phyloP scores from a whole-genome alignment of 2,888 invertebrate genomes.

The Nineta flava region DNA sequence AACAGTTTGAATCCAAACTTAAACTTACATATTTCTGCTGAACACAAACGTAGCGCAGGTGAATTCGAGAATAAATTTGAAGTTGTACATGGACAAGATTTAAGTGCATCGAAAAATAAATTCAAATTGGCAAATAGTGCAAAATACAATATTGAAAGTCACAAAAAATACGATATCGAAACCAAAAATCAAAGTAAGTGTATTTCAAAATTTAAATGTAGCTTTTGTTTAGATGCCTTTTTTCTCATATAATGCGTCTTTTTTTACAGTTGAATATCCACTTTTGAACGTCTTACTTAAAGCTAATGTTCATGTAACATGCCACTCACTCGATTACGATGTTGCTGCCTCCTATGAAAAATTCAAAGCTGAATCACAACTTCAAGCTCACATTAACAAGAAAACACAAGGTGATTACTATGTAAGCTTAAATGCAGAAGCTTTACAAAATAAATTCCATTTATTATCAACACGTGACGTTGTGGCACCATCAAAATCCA shows the following conservation, averaged over 20 bases:
- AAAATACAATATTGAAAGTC: conserved; percentile 25
- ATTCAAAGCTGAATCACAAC: conserved; percentile 34
- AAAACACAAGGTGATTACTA: conserved; percentile 33
- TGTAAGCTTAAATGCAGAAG: conserved; percentile 38
- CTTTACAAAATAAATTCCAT: conserved; percentile 32
- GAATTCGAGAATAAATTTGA: conserved; percentile 27
- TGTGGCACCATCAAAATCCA: conserved; percentile 38
- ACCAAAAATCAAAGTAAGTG: conserved; percentile 31
- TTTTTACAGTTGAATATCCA: conserved; percentile 34
- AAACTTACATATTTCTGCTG: conserved; percentile 43
- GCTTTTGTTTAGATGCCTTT: neutral
- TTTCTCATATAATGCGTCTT: too few species aligned
- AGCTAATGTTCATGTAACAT: conserved; percentile 38
- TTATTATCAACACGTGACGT: conserved; percentile 39
- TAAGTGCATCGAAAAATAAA: conserved; percentile 36
- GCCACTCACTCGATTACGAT: conserved; percentile 38
- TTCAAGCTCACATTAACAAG: conserved; percentile 28
- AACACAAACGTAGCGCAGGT: conserved; percentile 26
- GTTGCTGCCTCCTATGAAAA: conserved; percentile 39
- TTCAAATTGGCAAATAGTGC: conserved; percentile 32
- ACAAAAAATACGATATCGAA: conserved; percentile 30
- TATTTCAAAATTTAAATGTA: conserved; percentile 10
- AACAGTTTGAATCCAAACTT: conserved; percentile 42
- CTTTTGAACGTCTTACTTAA: conserved; percentile 32
- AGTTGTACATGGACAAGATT: conserved; percentile 44